Base-by-base conservation (phyloP, 2,888 invertebrate species). In the Xestia sexstrigata region DNA sequence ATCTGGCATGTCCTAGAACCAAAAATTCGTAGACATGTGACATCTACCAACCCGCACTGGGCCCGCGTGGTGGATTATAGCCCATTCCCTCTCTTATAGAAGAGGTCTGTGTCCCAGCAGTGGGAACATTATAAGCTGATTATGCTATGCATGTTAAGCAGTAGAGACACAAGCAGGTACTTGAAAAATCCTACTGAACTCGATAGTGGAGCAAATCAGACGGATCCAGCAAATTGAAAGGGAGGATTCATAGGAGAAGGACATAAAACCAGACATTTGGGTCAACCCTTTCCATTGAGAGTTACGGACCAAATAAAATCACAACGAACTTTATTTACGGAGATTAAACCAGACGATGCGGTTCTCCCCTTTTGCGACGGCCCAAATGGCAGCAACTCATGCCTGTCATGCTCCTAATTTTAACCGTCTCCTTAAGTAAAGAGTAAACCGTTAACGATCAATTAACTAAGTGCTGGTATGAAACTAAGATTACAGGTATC, bases 401-500 rank as follows among this genome's bases (percentile, higher is more conserved):
- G n/a, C n/a, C 55, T n/a, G n/a, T 26, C 23, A 45, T 23, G 4
- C 23, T 52, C 9, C 8, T 62, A 63, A n/a, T 47, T 23, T 20
- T 58, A 30, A 42, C 35, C 42, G 1, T 71, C 8, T 15, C 23
- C 39, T 9, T 60, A 15, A 70, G 11, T 26, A 47, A 71, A 70
- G 20, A 52, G 49, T n/a, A 39, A 70, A 65, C 68, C 39, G 67
- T 26, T 42, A 69, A 72, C 69, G 65, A 79, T 47, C 55, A 83
- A 79, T 75, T 17, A 62, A 26, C 39, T 76, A 76, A 80, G 67
- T 76, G 65, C 0, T 49, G 62, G 66, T 79, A 73, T 85, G 15
- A 71, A 65, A 55, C 70, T 13, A 65, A 82, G 83, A 85, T 84
- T 82, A 82, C 73, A 76, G 62, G 82, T 79, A 74, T 52, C 23